Conservation (phyloP, 2,797 vertebrate species). For the Xerus rutilus region DNA sequence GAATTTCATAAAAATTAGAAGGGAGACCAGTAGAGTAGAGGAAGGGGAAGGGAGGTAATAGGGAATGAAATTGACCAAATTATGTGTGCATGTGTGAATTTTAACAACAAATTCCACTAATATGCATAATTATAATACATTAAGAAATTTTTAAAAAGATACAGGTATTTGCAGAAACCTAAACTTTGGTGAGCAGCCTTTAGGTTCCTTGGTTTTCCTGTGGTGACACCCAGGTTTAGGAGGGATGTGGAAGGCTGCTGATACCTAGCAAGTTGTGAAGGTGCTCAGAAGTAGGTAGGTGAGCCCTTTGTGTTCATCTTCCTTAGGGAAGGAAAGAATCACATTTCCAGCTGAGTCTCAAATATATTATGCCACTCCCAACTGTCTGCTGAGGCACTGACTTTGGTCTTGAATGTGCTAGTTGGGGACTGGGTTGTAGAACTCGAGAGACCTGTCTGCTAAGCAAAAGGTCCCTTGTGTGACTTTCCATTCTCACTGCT, state of each 20-base stretch:
- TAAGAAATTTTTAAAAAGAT: background rate
- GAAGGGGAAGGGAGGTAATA: too few species aligned
- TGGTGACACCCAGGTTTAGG: background rate
- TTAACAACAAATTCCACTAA: too few species aligned
- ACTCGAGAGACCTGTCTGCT: constrained; percentile 14
- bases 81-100: too few species aligned
- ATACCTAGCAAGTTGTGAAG: background rate
- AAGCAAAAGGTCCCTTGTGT: background rate
- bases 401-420: background rate
- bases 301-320: background rate
- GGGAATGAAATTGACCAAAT: too few species aligned
- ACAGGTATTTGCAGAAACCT: background rate
- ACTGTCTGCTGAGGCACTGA: background rate
- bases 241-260: background rate
- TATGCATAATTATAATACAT: too few species aligned
- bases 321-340: constrained; percentile 31
- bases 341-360: constrained; percentile 1
- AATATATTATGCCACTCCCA: background rate
- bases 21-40: too few species aligned
- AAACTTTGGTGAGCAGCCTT: background rate
- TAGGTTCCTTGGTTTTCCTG: background rate
- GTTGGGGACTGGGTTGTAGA: constrained; percentile 39
- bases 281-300: background rate
- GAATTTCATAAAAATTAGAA: too few species aligned
- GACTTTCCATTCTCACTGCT: background rate